Conservation (phyloP, 2,888 invertebrate genomes). For the Rhodophaea formosa region DNA sequence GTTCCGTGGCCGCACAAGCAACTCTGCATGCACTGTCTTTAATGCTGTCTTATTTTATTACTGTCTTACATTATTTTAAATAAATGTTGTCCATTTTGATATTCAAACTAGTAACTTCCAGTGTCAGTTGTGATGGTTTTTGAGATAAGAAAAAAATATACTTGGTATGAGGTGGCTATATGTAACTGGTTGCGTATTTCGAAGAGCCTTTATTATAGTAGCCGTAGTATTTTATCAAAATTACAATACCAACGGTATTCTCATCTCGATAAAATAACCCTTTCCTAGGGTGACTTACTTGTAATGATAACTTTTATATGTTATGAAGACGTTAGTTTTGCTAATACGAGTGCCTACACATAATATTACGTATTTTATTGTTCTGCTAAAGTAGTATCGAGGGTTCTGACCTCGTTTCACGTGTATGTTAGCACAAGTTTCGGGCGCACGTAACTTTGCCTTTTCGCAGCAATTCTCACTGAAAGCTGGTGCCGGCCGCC, state of each 20-base stretch:
- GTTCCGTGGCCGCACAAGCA: slow-evolving; percentile 22
- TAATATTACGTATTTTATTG: slow-evolving; percentile 17
- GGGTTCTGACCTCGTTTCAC: slow-evolving; percentile 47
- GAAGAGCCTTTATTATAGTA: no score
- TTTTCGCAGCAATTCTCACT: slow-evolving; percentile 55
- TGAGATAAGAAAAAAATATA: no score
- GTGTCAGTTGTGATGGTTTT: no score
- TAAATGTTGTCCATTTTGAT: background rate
- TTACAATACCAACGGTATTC: no score
- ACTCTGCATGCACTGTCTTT: slow-evolving; percentile 18
- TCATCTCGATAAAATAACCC: no score
- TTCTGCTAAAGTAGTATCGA: slow-evolving; percentile 36
- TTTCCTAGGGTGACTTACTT: background rate
- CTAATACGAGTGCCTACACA: slow-evolving; percentile 13
- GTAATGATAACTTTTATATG: background rate
- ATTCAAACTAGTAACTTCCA: no score
- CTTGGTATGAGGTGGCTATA: no score
- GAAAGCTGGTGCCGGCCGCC: slow-evolving; percentile 51
- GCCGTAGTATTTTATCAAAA: no score
- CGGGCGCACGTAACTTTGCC: slow-evolving; percentile 57
- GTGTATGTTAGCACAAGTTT: slow-evolving; percentile 51
- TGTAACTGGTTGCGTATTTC: no score
- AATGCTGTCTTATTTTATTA: slow-evolving; percentile 13
- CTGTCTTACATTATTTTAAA: background rate
- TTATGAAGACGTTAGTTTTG: background rate